phyloP scores from a whole-genome alignment of 2,888 invertebrate genomes.

The Eupithecia subumbrata region DNA sequence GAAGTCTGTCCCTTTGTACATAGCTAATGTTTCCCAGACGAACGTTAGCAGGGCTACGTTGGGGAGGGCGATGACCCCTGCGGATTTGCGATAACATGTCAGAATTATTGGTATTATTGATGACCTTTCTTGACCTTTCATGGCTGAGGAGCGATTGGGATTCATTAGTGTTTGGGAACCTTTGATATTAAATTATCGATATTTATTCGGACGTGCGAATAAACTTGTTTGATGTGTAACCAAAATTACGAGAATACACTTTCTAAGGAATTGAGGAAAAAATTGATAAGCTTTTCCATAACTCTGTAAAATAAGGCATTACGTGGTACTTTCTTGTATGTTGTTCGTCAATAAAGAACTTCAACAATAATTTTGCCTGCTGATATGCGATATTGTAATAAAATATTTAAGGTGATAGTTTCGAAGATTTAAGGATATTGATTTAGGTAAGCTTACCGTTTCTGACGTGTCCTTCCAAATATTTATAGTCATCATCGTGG shows the following conservation, averaged over 20 bases:
- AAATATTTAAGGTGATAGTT: background rate
- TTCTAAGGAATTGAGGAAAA: background rate
- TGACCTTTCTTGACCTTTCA: background rate
- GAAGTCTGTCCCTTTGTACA: conserved; percentile 64
- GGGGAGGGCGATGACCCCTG: conserved; percentile 86
- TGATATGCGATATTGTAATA: background rate
- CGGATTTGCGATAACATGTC: background rate
- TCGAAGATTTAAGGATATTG: background rate
- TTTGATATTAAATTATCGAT: background rate
- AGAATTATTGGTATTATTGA: background rate
- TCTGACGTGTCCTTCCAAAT: conserved; percentile 53
- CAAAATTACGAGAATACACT: background rate
- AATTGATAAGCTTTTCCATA: background rate
- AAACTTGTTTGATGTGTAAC: background rate
- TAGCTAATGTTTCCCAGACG: conserved; percentile 82
- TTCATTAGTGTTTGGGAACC: background rate
- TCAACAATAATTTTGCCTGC: background rate
- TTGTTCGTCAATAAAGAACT: background rate
- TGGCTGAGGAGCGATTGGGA: background rate
- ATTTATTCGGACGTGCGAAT: background rate
- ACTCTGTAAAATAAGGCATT: too few relatives aligned
- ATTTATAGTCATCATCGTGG: conserved; percentile 56
- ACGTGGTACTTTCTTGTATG: too few relatives aligned
- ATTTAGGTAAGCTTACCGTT: conserved; percentile 51
- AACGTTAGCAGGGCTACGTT: conserved; percentile 83